Percentiles rank a stretch among this genome's conserved stretches.
Conservation (phyloP, 2,797 vertebrate species). For the Karalla daura region DNA sequence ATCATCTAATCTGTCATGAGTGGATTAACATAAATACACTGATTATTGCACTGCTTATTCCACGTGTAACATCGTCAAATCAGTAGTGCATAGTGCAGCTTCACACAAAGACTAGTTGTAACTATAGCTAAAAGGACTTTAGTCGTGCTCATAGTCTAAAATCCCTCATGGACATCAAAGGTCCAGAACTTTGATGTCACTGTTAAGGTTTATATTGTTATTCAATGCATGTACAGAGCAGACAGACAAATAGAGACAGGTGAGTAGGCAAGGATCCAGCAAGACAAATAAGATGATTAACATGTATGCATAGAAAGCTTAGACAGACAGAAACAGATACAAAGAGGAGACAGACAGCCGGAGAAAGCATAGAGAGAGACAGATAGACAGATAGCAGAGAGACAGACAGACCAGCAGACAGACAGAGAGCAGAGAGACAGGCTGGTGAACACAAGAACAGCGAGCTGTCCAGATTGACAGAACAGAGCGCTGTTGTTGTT, state of each 20-base stretch:
- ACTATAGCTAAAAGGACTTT: not conserved
- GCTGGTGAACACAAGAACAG: constrained; percentile 34
- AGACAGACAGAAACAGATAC: constrained; percentile 21
- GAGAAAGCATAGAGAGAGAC: constrained; percentile 10
- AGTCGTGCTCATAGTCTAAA: not conserved
- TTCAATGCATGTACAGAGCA: not conserved
- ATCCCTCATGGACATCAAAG: not conserved
- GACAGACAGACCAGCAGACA: constrained; percentile 13
- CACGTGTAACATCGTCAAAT: constrained; percentile 13
- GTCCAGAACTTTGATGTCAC: not conserved
- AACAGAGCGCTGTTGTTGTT: constrained; percentile 70
- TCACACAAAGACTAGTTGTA: not conserved
- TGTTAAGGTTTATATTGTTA: not conserved
- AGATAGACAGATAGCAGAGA: constrained; percentile 9
- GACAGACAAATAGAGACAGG: constrained; percentile 22
- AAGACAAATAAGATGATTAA: constrained; percentile 46
- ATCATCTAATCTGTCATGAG: constrained; percentile 43
- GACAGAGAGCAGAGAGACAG: constrained; percentile 11
- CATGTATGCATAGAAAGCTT: too few species aligned
- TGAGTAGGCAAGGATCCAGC: constrained; percentile 31
- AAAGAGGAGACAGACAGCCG: constrained; percentile 22
- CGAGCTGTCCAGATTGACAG: constrained; percentile 34
- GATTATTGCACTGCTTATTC: constrained; percentile 35
- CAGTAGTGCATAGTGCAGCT: constrained; percentile 12
- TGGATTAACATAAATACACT: constrained; percentile 40